Base-by-base conservation (phyloP, 2,797 vertebrate genomes). In the Manis javanica region DNA sequence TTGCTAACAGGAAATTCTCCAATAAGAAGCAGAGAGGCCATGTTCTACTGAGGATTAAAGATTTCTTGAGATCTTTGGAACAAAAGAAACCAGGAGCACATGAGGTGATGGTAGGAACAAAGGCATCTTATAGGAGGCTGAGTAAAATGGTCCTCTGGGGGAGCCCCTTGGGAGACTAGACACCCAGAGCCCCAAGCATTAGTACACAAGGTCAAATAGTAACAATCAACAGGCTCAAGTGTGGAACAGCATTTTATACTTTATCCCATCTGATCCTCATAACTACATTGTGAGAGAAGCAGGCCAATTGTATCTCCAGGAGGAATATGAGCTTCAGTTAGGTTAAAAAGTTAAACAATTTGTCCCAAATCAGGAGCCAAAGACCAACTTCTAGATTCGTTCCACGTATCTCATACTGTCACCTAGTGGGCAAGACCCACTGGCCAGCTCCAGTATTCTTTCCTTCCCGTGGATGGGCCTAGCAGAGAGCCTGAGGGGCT, bases 381-480 rank as follows among this genome's bases (percentile, higher is more conserved):
- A 90, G 24, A 3, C 24, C 4, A 0, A 4, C 61, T 77, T 68
- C 31, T 8, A 29, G 34, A 24, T 55, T 64, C 11, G 4, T 64
- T 68, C 26, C 46, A 72, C 51, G 37, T 46, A 49, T 23, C 51
- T 90, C 64, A 93, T 84, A 78, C 7, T 4, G 31, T 93, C 94
- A 74, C 59, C 91, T 96, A 75, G 88, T 89, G 81, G 93, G 26
- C n/a, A 49, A 77, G 29, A 59, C 31, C 19, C 21, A 68, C 18
- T 2, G 3, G 4, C 16, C 55, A 0, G 49, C 39, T 93, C 37
- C 57, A 29, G 14, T 7, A 11, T 61, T 85, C 31, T 69, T 88
- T 63, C 24, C 49, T 24, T 90, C 34, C 39, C 14, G 51, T 0
- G 10, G 15, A 15, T 19, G 24, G 31, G 51, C 53, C 55, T 13